Base-by-base conservation (phyloP, 2,113 vertebrate genomes). In the Beaufortia kweichowensis region DNA sequence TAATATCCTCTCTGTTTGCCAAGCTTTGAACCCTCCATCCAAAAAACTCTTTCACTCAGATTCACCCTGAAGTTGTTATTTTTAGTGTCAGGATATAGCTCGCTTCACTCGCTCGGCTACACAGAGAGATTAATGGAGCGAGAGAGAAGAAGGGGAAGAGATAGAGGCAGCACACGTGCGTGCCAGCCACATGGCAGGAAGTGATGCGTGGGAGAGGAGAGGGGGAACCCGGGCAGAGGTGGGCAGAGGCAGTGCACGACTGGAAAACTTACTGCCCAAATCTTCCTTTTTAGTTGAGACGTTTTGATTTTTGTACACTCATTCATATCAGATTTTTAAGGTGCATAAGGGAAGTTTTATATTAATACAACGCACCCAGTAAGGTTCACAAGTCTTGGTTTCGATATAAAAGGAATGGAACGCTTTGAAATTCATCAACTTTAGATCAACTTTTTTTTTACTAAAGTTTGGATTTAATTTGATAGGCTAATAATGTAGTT, bases 101-200 rank as follows among this genome's bases (percentile, higher is more conserved):
- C 82, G 35, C 85, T 86, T 83, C 84, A 86, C 88, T 83, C 50
- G 80, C 81, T 84, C 87, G 82, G 82, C 86, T 84, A 87, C 87
- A 86, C 85, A 79, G 81, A 86, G 83, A 91, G 91, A 90, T 91
- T 90, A 91, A 90, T 89, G 83, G 89, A 91, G 91, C 89, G 88
- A 72, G 72, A 88, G 86, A 84, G 85, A 85, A 82, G 85, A 56
- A 87, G 86, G 79, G 81, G 85, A 84, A 88, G 85, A 84, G 84
- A 89, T 80, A 87, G 82, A 85, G 83, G 78, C 79, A 88, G 86
- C 46, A 79, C 88, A 89, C 86, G 87, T 90, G 89, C 88, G 73
- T 55, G 56, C 79, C 85, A 57, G 35, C 88, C 88, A 91, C 90
- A 90, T 90, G 88, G 88, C 75, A 82, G 75, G 57, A 68, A 76